phyloP scores from a whole-genome alignment of 2,113 vertebrate genomes.

The Oenanthe melanoleuca region DNA sequence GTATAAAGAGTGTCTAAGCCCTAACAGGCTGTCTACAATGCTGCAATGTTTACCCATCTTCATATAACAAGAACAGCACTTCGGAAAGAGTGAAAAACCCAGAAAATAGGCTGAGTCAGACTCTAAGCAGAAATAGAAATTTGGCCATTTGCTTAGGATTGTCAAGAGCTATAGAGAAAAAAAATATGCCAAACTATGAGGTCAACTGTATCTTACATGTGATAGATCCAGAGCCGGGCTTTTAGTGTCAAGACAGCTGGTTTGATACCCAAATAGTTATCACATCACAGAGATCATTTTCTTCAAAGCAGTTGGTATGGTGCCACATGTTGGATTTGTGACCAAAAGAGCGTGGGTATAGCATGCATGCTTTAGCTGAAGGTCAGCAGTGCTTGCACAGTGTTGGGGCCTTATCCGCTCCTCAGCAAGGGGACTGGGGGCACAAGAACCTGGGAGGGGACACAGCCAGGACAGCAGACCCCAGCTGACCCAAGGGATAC shows the following conservation, averaged over 20 bases:
- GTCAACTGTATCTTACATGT: not conserved
- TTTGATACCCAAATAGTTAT: not conserved
- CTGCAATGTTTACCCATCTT: not conserved
- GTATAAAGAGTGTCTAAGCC: not conserved
- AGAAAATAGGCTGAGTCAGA: not conserved
- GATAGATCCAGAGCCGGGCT: not conserved
- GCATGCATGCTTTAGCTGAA: accelerated
- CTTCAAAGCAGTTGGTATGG: not conserved
- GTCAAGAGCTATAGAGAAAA: not conserved
- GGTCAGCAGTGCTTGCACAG: not conserved
- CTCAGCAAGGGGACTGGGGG: not conserved
- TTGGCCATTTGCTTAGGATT: not conserved
- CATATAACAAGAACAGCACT: not conserved
- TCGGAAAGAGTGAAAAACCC: not conserved
- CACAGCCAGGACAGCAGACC: not conserved
- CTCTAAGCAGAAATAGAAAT: not conserved
- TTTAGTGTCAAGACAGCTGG: not conserved
- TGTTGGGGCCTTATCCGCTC: not conserved
- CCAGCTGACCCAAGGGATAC: not conserved
- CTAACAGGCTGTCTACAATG: not conserved
- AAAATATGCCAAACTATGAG: accelerated
- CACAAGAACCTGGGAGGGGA: not conserved
- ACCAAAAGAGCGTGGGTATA: not conserved
- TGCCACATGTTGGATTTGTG: not conserved
- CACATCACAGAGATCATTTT: not conserved